Evolutionary conservation across 1,140 invertebrate genomes (phyloP).

Genomic region (Eumaeus atala): DNA sequence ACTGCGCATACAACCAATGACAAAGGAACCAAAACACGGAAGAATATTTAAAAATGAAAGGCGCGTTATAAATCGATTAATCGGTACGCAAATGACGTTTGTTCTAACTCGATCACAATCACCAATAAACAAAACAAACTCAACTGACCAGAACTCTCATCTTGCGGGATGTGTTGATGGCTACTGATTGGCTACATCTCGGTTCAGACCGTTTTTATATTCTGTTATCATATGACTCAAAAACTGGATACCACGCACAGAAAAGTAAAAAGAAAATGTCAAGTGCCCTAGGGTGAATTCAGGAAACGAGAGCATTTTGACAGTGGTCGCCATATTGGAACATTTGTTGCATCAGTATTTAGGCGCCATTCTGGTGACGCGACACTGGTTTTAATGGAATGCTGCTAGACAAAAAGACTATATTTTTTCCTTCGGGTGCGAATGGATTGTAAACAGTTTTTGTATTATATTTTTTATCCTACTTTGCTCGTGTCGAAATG

Average conservation of each 20-base stretch:
- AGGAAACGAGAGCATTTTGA: slow-evolving; percentile 58
- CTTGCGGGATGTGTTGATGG: slow-evolving; percentile 44
- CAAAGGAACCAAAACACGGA: slow-evolving; percentile 1
- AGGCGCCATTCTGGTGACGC: slow-evolving; percentile 22
- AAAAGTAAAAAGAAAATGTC: slow-evolving; percentile 45
- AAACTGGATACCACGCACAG: slow-evolving; percentile 37
- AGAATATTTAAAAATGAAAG: not conserved
- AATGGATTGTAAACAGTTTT: no score
- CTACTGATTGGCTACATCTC: slow-evolving; percentile 54
- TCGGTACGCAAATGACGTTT: not conserved
- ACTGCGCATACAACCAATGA: not conserved
- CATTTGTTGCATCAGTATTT: slow-evolving; percentile 16
- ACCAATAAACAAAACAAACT: slow-evolving; percentile 17
- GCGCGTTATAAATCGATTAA: not conserved
- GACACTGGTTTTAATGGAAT: slow-evolving; percentile 3
- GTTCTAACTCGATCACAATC: slow-evolving; percentile 3
- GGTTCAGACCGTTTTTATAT: slow-evolving; percentile 50
- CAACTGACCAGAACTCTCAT: slow-evolving; percentile 69
- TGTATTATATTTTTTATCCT: no score
- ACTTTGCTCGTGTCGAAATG: no score
- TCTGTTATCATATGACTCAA: slow-evolving; percentile 28
- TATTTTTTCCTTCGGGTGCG: no score
- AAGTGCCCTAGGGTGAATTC: slow-evolving; percentile 45
- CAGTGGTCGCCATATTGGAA: slow-evolving; percentile 32
- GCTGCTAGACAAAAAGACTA: not conserved